Base-by-base conservation (phyloP, 1,140 invertebrate genomes). In the Drosophila ohnishii region DNA sequence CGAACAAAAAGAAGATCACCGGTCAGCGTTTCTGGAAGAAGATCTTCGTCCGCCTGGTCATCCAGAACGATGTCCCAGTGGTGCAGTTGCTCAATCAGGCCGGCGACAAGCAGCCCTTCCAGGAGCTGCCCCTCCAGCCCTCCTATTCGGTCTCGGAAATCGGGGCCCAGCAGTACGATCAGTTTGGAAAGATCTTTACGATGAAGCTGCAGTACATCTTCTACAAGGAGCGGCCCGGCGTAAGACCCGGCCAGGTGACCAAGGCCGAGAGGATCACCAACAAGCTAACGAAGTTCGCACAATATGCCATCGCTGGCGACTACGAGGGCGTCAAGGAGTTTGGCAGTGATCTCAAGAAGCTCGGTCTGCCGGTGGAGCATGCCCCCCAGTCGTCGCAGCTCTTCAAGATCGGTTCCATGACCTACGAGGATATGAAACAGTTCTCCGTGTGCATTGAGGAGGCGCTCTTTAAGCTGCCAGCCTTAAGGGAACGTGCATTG, bases 101-200 rank as follows among this genome's bases (percentile, higher is more conserved):
- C 50, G 94, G 94, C 7, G 97, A 99, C 89, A 97, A 97, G 91
- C 96, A 98, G 92, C 97, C 97, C 0, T 97, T 98, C 91, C 96
- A 98, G 93, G 97, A 99, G 93, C 93, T 99, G 45, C 97, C 97
- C 1, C 92, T 99, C 37, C 96, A 99, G 90, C 95, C 97, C 7
- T 98, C 97, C 88, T 98, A 99, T 91, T 98, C 97, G 0, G 96
- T 97, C 6, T 98, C 97, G 1, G 97, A 97, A 63, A 96, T 97
- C 14, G 96, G 95, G n/a, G 96, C 98, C 28, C 98, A 99, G 92
- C 98, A 99, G 92, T 99, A 97, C 92, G 99, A 99, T 93, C 96
- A 98, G 88, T 99, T 96, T 92, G 98, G 98, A 5, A 99, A 99
- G 93, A 99, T 99, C 80, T 99, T 99, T 92, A 99, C 99, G 0